These are phyloP conservation scores for Amaurobius ferox DNA, from an alignment of 2,888 invertebrate genomes.

Conservation along the genomic window DNA sequence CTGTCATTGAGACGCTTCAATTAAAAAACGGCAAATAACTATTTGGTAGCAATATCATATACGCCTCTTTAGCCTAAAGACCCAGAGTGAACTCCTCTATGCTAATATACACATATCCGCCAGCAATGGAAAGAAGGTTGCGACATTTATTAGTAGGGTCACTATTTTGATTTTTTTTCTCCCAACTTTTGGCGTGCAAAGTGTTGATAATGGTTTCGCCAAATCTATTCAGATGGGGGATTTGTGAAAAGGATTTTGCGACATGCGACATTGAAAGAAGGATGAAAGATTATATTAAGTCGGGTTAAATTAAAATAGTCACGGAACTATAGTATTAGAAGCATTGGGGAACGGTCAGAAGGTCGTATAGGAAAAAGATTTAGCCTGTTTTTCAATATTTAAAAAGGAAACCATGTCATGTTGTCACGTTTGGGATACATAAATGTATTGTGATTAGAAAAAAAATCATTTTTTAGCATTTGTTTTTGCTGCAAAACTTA, in stretches of 20 bases:
- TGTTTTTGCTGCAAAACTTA: no score
- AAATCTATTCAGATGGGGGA: neutral
- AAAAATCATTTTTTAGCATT: no score
- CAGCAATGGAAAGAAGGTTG: neutral
- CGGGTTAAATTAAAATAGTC: neutral
- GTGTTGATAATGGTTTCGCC: neutral
- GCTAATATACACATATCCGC: slow-evolving; percentile 29
- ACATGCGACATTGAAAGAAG: neutral
- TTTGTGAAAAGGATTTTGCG: neutral
- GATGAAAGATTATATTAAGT: neutral
- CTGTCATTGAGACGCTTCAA: slow-evolving; percentile 33
- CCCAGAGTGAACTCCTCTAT: slow-evolving; percentile 40
- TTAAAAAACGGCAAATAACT: slow-evolving; percentile 45
- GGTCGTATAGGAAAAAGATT: no score
- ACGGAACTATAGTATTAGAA: neutral
- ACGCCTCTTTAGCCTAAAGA: slow-evolving; percentile 59
- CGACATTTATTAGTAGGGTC: slow-evolving; percentile 8
- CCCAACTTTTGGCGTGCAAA: neutral
- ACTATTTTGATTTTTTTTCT: neutral
- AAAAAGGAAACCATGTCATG: no score
- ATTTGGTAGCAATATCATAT: neutral
- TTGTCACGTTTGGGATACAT: no score
- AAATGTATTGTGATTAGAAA: no score
- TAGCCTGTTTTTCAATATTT: no score
- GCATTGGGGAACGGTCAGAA: neutral